Evolutionary conservation across 2,113 vertebrate species (phyloP).

Genomic region (Cnemophilus loriae): DNA sequence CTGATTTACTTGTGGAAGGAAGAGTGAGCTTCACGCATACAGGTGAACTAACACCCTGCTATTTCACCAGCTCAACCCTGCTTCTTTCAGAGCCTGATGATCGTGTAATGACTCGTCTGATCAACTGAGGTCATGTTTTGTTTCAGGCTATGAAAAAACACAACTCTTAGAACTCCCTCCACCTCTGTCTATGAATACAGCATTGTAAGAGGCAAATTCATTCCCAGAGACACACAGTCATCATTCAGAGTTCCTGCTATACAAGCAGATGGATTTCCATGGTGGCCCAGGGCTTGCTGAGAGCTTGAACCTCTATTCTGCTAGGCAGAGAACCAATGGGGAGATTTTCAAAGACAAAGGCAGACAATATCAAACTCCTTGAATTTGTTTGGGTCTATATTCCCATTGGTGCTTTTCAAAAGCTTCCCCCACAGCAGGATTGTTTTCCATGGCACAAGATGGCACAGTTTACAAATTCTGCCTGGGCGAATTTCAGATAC

Average conservation of each 20-base stretch:
- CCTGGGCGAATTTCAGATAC: background rate
- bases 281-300: background rate
- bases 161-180: background rate
- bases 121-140: background rate
- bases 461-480: background rate
- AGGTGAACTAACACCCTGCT: background rate
- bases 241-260: background rate
- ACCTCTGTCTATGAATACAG: background rate
- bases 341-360: background rate
- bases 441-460: background rate
- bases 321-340: background rate
- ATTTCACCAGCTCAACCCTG: background rate
- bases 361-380: background rate
- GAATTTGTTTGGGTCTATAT: background rate
- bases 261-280: background rate
- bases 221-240: background rate
- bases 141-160: background rate
- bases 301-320: background rate
- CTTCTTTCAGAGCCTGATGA: background rate
- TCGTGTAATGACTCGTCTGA: background rate
- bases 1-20: background rate
- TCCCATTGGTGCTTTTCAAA: background rate
- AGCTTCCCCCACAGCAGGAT: background rate
- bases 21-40: background rate
- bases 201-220: background rate